phyloP scores from a whole-genome alignment of 2,888 invertebrate genomes.

The Nysson spinosus region DNA sequence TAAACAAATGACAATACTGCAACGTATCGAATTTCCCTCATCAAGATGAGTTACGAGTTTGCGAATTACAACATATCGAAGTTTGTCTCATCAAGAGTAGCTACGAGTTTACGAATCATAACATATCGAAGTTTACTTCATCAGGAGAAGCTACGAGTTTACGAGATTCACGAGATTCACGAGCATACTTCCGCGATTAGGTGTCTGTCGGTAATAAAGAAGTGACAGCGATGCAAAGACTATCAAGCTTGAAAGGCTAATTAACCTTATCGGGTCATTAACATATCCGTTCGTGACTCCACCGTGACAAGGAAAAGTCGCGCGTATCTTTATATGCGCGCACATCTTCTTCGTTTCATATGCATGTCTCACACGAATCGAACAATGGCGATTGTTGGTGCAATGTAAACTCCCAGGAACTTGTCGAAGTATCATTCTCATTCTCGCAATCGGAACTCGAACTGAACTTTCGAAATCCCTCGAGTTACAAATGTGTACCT shows the following conservation, averaged over 20 bases:
- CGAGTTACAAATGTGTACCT: not conserved
- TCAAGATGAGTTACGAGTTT: too few species aligned
- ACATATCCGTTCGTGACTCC: conserved; percentile 59
- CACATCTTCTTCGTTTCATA: conserved; percentile 38
- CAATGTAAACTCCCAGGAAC: conserved; percentile 15
- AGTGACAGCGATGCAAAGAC: conserved; percentile 6
- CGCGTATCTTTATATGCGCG: conserved; percentile 59
- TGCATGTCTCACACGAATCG: conserved; percentile 4
- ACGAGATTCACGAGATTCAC: conserved; percentile 27
- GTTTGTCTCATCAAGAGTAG: too few species aligned
- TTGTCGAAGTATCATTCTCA: conserved; percentile 14
- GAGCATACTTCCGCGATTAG: conserved; percentile 23
- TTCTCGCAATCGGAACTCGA: not conserved
- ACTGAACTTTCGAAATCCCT: conserved; percentile 28
- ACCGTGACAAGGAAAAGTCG: conserved; percentile 31
- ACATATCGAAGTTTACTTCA: too few species aligned
- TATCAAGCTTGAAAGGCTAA: conserved; percentile 59
- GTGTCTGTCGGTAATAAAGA: conserved; percentile 7
- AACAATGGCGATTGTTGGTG: conserved; percentile 62
- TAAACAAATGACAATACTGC: too few species aligned
- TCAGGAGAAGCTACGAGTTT: too few species aligned
- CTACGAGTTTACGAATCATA: too few species aligned
- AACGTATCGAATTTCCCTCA: too few species aligned
- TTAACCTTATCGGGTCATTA: conserved; percentile 61
- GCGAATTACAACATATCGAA: too few species aligned